Conservation (phyloP, 2,113 vertebrate genomes). For the Salvator merianae region DNA sequence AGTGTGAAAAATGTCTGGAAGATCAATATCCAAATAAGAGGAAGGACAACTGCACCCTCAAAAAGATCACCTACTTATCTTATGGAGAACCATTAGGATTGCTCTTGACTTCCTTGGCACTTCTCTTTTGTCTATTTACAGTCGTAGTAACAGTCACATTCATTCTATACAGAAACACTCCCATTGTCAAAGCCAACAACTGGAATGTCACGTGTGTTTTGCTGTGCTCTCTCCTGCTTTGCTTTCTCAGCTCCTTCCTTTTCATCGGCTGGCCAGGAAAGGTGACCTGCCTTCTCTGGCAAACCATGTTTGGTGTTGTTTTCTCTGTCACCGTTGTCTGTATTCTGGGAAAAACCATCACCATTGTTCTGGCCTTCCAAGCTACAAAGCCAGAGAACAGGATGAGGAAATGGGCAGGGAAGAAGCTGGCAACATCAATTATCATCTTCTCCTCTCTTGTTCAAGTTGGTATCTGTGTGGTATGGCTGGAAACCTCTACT, state of each 20-base stretch:
- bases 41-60: not conserved
- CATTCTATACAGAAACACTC: not conserved
- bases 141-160: not conserved
- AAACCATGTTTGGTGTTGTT: not conserved
- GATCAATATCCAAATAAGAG: not conserved
- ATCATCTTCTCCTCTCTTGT: not conserved
- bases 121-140: not conserved
- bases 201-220: not conserved
- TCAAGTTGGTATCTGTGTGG: not conserved
- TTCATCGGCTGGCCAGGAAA: not conserved
- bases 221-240: not conserved
- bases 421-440: not conserved
- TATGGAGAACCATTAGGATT: not conserved
- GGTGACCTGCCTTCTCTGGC: not conserved
- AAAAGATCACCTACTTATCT: not conserved
- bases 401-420: not conserved
- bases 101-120: not conserved
- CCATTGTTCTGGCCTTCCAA: not conserved
- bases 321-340: not conserved
- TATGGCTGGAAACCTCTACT: not conserved
- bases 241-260: not conserved
- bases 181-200: constrained; percentile 10
- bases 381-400: not conserved
- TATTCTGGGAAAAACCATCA: not conserved
- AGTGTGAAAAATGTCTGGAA: not conserved